These are phyloP conservation scores for Ptilorrhoa leucosticta DNA, from an alignment of 2,113 vertebrate genomes.

Conservation along the genomic window DNA sequence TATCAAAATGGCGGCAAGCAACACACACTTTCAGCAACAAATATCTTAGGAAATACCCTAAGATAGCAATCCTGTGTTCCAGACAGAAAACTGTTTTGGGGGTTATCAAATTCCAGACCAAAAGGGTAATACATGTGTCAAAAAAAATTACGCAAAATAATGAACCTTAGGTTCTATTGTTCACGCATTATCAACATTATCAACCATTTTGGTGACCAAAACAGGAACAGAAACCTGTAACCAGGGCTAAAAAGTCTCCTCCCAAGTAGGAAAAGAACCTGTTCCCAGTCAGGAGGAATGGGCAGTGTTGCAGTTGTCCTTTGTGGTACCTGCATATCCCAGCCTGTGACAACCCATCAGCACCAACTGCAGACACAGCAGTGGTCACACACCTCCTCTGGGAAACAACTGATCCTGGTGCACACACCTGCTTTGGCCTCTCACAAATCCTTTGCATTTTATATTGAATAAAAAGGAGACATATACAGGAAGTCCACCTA, in stretches of 20 bases:
- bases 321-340: background rate
- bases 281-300: background rate
- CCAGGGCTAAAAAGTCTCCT: background rate
- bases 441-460: background rate
- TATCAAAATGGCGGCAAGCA: constrained; percentile 28
- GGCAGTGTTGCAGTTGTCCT: background rate
- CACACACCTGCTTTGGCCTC: background rate
- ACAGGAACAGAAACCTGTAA: background rate
- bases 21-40: background rate
- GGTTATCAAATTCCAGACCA: background rate
- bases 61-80: background rate
- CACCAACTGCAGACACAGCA: background rate
- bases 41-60: constrained; percentile 2
- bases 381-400: background rate
- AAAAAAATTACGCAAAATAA: background rate
- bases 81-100: background rate
- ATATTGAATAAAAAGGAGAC: background rate
- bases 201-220: background rate
- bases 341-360: background rate
- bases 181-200: background rate
- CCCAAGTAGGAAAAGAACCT: background rate
- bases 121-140: background rate
- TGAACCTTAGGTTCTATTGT: background rate
- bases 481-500: background rate
- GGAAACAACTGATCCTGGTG: background rate